These are phyloP conservation scores for Delia radicum DNA, from an alignment of 1,140 invertebrate genomes.

Conservation along the genomic window DNA sequence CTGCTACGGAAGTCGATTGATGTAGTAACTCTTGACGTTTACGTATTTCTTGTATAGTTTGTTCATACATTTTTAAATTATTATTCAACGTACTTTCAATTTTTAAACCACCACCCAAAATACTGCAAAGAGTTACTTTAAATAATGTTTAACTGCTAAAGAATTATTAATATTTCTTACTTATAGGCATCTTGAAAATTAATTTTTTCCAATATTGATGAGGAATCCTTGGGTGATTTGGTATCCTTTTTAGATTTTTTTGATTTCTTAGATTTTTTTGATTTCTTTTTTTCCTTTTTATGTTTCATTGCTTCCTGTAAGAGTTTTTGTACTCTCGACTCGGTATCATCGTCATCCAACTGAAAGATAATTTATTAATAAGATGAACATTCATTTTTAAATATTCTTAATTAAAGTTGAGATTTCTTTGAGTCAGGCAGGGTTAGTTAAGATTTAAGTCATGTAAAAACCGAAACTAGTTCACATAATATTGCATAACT, in stretches of 20 bases:
- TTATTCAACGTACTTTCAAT: constrained; percentile 24
- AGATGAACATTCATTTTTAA: no score
- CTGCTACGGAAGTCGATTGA: not conserved
- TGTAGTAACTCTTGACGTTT: constrained; percentile 8
- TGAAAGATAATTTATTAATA: constrained; percentile 38
- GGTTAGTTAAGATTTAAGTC: no score
- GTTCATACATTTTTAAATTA: constrained; percentile 28
- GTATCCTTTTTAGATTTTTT: constrained; percentile 65
- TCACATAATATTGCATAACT: no score
- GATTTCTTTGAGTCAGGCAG: no score
- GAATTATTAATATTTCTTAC: constrained; percentile 50
- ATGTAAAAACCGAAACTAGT: no score
- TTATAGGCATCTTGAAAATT: constrained; percentile 68
- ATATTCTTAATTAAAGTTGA: no score
- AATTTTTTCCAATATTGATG: constrained; percentile 55
- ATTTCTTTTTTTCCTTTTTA: constrained; percentile 72
- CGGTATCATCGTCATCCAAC: constrained; percentile 79
- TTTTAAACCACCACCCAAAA: not conserved
- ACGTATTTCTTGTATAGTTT: constrained; percentile 27
- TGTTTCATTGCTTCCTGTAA: constrained; percentile 77
- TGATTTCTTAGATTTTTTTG: constrained; percentile 57
- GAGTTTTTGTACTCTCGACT: constrained; percentile 79
- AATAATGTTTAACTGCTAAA: not conserved
- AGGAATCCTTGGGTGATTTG: constrained; percentile 66
- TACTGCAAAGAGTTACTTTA: not conserved